Base-by-base conservation (phyloP, 2,113 vertebrate species). In the Scytalopus superciliaris region DNA sequence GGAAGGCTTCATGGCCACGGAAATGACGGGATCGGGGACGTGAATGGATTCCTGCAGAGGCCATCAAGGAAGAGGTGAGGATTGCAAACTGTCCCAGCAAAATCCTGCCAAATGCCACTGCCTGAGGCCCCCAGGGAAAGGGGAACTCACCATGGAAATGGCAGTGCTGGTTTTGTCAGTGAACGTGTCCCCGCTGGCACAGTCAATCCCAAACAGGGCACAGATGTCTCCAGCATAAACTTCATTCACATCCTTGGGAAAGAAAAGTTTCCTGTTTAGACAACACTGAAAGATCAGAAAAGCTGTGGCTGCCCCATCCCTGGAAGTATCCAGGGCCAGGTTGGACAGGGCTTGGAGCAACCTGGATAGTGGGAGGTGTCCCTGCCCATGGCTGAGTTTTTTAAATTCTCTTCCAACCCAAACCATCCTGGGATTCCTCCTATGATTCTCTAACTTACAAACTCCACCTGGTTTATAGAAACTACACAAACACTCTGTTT, bases 101-200 rank as follows among this genome's bases (percentile, higher is more conserved):
- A 68, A 42, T 1, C 24, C 50, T 8, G 33, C 37, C 22, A 27
- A 31, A 47, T 30, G 9, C 5, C 45, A 52, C 10, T 2, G 27
- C 17, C 7, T 0, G 22, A 21, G 76, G 78, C 56, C n/a, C 3
- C 2, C 12, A 10, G 56, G 59, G 12, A 27, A 12, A 5, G 31
- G 14, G 14, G 7, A 28, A 78, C 98, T 96, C 96, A 99, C 99
- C 99, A 99, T 99, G 62, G 99, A 99, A 78, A 99, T 97, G 84
- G 94, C 97, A 10, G 96, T 95, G 25, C 60, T 98, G 8, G 94
- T 97, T 95, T 96, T 99, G 12, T 98, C 98, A 2, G 99, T 98
- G 96, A 99, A 99, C 1, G 99, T 99, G 94, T 99, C 99, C 90
- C 99, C 99, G 4, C 99, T 99, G 21, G 99, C 99, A 95, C 99